Evolutionary conservation across 2,797 vertebrate genomes (phyloP).

Genomic region (Dendrocincla fuliginosa): DNA sequence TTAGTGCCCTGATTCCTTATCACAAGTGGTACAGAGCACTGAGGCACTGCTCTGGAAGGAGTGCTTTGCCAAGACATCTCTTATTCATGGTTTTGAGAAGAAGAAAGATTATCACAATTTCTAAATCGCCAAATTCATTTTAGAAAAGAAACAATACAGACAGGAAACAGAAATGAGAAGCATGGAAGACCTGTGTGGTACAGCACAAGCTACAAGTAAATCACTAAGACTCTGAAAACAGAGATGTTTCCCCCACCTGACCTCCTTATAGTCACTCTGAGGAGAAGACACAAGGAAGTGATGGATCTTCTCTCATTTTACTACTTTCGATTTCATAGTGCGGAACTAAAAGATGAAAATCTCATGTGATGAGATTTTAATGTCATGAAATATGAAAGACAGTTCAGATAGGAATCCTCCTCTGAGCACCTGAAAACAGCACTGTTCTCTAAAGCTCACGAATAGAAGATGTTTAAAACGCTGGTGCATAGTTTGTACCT

Average conservation of each 20-base stretch:
- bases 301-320: background rate
- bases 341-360: background rate
- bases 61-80: background rate
- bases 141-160: background rate
- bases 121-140: background rate
- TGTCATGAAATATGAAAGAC: background rate
- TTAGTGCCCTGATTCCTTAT: constrained; percentile 11
- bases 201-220: background rate
- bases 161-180: background rate
- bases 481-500: background rate
- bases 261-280: background rate
- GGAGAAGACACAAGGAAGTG: background rate
- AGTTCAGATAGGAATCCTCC: background rate
- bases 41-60: background rate
- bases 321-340: background rate
- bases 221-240: background rate
- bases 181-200: background rate
- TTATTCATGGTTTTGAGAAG: background rate
- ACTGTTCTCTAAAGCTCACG: background rate
- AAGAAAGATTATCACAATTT: background rate
- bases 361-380: background rate
- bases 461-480: background rate
- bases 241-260: background rate
- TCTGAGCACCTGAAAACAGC: background rate
- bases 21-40: background rate